phyloP scores from a whole-genome alignment of 2,888 invertebrate species.

The Acleris literana region DNA sequence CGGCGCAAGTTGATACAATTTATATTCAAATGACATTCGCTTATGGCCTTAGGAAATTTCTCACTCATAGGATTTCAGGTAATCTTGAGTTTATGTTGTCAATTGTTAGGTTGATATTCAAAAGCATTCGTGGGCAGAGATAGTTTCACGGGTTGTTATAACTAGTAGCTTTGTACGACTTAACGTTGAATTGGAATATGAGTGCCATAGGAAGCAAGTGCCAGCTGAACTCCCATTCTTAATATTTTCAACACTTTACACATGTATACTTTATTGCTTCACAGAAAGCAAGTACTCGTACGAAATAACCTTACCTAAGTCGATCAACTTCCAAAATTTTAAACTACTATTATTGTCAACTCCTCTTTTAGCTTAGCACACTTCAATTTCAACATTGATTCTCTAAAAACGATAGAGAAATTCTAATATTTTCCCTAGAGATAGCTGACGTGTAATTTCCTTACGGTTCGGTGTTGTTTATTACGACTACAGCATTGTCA shows the following conservation, averaged over 20 bases:
- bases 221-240: constrained; percentile 13
- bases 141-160: constrained; percentile 33
- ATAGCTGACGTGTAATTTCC: too few relatives aligned
- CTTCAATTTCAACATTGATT: too few relatives aligned
- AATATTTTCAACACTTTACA: constrained; percentile 20
- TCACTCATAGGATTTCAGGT: constrained; percentile 79
- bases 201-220: constrained; percentile 6
- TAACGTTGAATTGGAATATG: constrained; percentile 27
- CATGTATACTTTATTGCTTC: constrained; percentile 13
- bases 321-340: background rate
- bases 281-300: too few relatives aligned
- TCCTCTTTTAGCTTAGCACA: too few relatives aligned
- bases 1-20: constrained; percentile 69
- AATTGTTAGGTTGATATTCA: constrained; percentile 44
- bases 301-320: background rate
- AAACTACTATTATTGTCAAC: too few relatives aligned
- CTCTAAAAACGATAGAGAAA: too few relatives aligned
- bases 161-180: constrained; percentile 23
- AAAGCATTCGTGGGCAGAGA: constrained; percentile 30
- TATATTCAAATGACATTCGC: constrained; percentile 82
- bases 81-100: constrained; percentile 77
- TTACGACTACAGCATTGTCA: constrained; percentile 13
- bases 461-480: background rate
- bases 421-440: too few relatives aligned
- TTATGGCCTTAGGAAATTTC: constrained; percentile 75